Percentiles rank a stretch among this genome's conserved stretches.
Conservation (phyloP, 1,140 invertebrate species). For the Zaprionus africanus region DNA sequence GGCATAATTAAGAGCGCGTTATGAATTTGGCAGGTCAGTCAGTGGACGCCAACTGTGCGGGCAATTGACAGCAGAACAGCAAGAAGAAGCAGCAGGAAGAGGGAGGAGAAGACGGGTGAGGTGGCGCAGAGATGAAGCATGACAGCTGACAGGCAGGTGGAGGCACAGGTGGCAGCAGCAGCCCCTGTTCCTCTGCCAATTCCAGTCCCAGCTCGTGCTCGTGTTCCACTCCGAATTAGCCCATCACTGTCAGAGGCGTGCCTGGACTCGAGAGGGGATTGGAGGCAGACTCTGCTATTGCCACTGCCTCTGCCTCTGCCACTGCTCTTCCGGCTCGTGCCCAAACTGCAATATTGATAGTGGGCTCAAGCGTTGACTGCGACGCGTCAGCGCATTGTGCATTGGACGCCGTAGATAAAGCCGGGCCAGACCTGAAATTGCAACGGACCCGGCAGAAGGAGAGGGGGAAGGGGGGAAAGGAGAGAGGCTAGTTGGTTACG, state of each 20-base stretch:
- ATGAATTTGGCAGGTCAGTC: conserved; percentile 41
- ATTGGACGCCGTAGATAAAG: conserved; percentile 46
- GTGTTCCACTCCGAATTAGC: conserved; percentile 63
- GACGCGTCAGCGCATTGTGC: conserved; percentile 57
- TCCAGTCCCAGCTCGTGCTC: conserved; percentile 6
- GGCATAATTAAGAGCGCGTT: conserved; percentile 26
- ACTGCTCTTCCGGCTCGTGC: conserved; percentile 26
- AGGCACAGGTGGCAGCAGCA: background rate
- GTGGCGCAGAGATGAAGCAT: background rate
- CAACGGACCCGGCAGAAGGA: conserved; percentile 8
- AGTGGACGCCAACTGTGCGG: background rate
- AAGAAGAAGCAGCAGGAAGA: background rate
- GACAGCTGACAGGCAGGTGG: conserved; percentile 3
- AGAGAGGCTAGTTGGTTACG: background rate
- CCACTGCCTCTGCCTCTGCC: background rate
- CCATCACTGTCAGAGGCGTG: conserved; percentile 58
- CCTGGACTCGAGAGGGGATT: conserved; percentile 11
- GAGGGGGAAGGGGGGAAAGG: background rate
- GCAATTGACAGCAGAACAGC: conserved; percentile 12
- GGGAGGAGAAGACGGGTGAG: background rate
- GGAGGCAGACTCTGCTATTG: background rate
- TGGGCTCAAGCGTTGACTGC: conserved; percentile 57
- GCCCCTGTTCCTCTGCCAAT: background rate
- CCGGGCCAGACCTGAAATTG: conserved; percentile 21
- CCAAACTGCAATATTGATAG: conserved; percentile 65